Base-by-base conservation (phyloP, 2,888 invertebrate genomes). In the Lycophotia porphyrea region DNA sequence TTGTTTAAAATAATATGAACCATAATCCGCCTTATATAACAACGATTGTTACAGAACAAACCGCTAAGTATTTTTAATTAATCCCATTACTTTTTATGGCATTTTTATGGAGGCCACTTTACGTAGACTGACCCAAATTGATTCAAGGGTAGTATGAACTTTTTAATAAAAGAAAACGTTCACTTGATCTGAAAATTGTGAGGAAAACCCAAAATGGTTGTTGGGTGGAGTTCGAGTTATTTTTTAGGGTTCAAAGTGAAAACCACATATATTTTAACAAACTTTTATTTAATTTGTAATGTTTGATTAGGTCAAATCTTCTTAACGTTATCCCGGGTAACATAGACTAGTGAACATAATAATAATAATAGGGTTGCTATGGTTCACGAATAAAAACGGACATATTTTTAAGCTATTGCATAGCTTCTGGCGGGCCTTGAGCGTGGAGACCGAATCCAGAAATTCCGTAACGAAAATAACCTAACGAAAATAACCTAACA, bases 101-200 rank as follows among this genome's bases (percentile, higher is more conserved):
- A 27, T 69, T 69, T 80, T 52, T 73, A 81, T 71, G 66, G 44
- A 68, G 13, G 44, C 74, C 65, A 81, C 49, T 74, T 79, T 58
- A 73, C 60, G 31, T 42, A 47, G 27, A 49, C 52, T 47, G 68
- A 69, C 55, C 65, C 39, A 74, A 70, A 70, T 80, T 61, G 44
- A 66, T 21, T 80, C 39, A 70, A 74, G 39, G 44, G n/a, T 58
- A 69, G 42, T 44, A 44, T n/a, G 27, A 60, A 44, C 31, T 69
- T 79, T 44, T 71, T 58, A 42, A 42, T 42, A 11, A 68, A 44
- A 44, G 13, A 44, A 67, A 49, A 61, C 4, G 2, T 27, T 21
- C 3, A 3, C 15, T n/a, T n/a, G 36, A 9, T 9, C 31, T 52
- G 34, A 21, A 31, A 1, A 39, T 47, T 36, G 44, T n/a, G 1